Evolutionary conservation across 2,888 invertebrate genomes (phyloP), one percentile per base, ranked within the genome.

Genomic region (Teleogryllus oceanicus): DNA sequence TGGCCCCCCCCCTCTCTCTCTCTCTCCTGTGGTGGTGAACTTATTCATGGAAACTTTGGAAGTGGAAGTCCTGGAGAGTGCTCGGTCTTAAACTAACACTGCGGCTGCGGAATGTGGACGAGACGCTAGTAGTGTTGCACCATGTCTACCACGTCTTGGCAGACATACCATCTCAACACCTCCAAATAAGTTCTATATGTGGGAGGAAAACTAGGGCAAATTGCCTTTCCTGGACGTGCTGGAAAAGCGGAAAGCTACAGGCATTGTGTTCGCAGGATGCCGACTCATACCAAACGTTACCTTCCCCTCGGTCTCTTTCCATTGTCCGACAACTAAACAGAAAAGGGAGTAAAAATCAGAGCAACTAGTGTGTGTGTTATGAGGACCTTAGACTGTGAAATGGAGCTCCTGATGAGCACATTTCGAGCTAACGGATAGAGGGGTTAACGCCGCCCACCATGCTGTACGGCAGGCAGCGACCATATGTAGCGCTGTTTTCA

Each of bases 1-100:
- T 80, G 80, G 80, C 75, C 2, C 75, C 78, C 2, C 50, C 75
- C 5, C 49, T 78, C n/a, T 80, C 78, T 11, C 49, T 78, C n/a
- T 80, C 78, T 11, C 78, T 50, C n/a, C 11, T 21, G 21, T 21
- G 21, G 21, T 21, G 21, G 21, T 1, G 21, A 21, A 21, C 21
- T 21, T 21, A 21, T 21, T 21, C 21, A 21, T 21, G 1, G 21
- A 21, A 49, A n/a, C 50, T 37, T 77, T 77, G 21, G 8, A 77
- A 77, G 49, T 18, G 37, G 50, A 50, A n/a, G 77, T 13, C 12
- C 12, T 77, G 12, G 4, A 50, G 20, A 21, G 21, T 50, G 21
- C 50, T 20, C 2, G 20, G 11, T 0, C 21, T 50, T 13, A 18
- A 77, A 77, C 77, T 49, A 12, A 50, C 11, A 77, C 49, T 49